Evolutionary conservation across 2,113 vertebrate species (phyloP).

Genomic region (Chrysemys picta): DNA sequence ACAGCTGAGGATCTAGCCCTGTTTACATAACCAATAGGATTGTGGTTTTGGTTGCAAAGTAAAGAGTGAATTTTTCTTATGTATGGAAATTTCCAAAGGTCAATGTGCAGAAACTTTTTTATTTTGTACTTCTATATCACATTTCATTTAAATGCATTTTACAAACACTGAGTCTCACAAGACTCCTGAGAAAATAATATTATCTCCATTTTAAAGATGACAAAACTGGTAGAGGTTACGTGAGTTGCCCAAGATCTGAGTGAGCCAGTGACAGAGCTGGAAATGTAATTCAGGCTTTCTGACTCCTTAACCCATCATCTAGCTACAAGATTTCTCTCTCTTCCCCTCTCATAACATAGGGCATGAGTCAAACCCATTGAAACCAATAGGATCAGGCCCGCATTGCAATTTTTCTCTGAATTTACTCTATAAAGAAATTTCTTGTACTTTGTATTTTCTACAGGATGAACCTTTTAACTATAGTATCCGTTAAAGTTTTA

Average conservation of each 20-base stretch:
- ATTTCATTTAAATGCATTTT: not conserved
- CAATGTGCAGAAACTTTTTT: not conserved
- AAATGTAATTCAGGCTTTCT: not conserved
- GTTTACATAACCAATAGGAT: not conserved
- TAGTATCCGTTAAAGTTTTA: not conserved
- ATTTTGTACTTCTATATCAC: not conserved
- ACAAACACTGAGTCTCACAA: not conserved
- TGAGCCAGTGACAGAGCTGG: not conserved
- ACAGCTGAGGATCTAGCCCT: not conserved
- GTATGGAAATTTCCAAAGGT: not conserved
- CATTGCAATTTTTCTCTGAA: not conserved
- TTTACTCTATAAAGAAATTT: not conserved
- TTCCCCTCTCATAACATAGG: not conserved
- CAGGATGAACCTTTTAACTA: not conserved
- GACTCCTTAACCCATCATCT: not conserved
- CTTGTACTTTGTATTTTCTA: not conserved
- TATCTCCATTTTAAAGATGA: not conserved
- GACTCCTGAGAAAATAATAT: not conserved
- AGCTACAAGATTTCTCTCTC: not conserved
- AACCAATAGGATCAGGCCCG: not conserved
- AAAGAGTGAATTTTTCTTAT: not conserved
- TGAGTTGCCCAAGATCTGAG: not conserved
- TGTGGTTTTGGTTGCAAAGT: not conserved
- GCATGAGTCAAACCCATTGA: not conserved
- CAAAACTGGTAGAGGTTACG: not conserved